These are phyloP conservation scores for Drosophila mercatorum DNA, from an alignment of 2,888 invertebrate species.

Conservation along the genomic window DNA sequence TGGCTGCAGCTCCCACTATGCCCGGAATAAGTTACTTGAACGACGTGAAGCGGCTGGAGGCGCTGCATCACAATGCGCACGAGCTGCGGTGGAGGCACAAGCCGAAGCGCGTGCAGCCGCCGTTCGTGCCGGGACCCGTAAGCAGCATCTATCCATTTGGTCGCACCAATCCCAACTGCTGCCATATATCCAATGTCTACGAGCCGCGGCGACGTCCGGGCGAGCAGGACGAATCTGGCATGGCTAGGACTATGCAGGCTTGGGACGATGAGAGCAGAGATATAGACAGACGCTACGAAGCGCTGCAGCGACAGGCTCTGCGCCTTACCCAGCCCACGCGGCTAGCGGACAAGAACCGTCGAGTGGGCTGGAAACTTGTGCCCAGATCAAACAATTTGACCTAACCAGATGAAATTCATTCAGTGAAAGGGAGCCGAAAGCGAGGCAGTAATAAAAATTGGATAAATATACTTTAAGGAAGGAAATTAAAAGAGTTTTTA, in stretches of 20 bases:
- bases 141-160: constrained; percentile 9
- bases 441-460: too few relatives aligned
- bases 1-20: constrained; percentile 1
- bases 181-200: constrained; percentile 19
- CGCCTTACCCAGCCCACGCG: neutral
- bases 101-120: constrained; percentile 1
- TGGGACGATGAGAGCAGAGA: neutral
- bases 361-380: too few relatives aligned
- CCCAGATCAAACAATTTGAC: too few relatives aligned
- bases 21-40: constrained; percentile 7
- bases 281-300: constrained; percentile 26
- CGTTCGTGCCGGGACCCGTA: neutral
- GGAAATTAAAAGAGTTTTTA: too few relatives aligned
- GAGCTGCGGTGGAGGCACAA: constrained; percentile 42
- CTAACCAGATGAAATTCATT: neutral
- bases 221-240: too few relatives aligned
- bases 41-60: constrained; percentile 1
- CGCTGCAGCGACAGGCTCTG: constrained; percentile 38
- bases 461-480: too few relatives aligned
- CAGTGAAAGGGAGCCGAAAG: too few relatives aligned
- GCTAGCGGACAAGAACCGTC: neutral
- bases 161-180: constrained; percentile 32
- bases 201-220: neutral
- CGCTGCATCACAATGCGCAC: constrained; percentile 35
- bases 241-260: too few relatives aligned